A percentile compares a stretch with the other conserved stretches of the same genome.
Conservation (phyloP, 2,888 invertebrate species). For the Ectropis crepuscularia region DNA sequence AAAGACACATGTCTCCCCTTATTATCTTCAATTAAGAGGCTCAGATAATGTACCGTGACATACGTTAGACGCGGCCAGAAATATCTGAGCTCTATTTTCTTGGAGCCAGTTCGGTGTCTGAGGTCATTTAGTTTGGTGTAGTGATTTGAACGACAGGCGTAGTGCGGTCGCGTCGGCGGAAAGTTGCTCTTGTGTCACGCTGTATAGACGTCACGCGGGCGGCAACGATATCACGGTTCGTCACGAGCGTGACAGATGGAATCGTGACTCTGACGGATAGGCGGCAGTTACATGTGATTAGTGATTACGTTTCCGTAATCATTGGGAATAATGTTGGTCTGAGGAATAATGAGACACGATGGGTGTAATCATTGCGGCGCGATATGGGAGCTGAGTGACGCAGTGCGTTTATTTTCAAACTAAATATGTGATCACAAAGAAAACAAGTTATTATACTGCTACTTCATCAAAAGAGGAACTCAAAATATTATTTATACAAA, state of each 20-base stretch:
- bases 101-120: constrained; percentile 29
- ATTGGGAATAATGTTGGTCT: constrained; percentile 73
- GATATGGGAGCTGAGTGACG: constrained; percentile 33
- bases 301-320: constrained; percentile 73
- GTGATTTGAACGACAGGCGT: constrained; percentile 53
- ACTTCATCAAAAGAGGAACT: too few species aligned
- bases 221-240: constrained; percentile 48
- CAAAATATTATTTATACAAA: too few species aligned
- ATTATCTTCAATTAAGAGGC: constrained; percentile 84
- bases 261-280: constrained; percentile 69
- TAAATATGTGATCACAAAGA: too few species aligned
- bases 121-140: constrained; percentile 57
- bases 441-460: too few species aligned
- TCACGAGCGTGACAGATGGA: constrained; percentile 69
- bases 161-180: constrained; percentile 43
- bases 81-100: constrained; percentile 54
- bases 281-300: constrained; percentile 75
- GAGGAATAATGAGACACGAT: constrained; percentile 69
- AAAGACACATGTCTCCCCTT: constrained; percentile 82
- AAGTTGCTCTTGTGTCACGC: constrained; percentile 42
- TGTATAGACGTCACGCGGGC: constrained; percentile 25
- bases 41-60: constrained; percentile 80
- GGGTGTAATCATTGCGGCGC: constrained; percentile 40
- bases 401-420: constrained; percentile 24
- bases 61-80: constrained; percentile 59